Evolutionary conservation across 2,888 invertebrate species (phyloP).

Genomic region (Atherix ibis): DNA sequence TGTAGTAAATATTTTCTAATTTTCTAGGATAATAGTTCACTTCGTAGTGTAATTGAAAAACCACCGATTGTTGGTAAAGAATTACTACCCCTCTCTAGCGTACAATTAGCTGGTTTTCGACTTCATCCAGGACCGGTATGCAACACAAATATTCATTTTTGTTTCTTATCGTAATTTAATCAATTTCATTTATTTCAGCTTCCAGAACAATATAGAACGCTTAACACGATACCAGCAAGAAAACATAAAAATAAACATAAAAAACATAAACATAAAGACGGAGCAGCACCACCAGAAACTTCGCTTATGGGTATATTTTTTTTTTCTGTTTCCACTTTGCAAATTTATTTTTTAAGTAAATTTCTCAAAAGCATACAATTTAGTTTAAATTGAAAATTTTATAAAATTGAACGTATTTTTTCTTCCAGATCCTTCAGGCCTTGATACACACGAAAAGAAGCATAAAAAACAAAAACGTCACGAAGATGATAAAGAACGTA

Average conservation of each 20-base stretch:
- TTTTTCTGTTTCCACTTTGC: neutral
- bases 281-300: slow-evolving; percentile 62
- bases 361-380: too few species aligned
- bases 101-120: slow-evolving; percentile 83
- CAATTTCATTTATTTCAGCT: slow-evolving; percentile 39
- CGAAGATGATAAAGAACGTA: slow-evolving; percentile 84
- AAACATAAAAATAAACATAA: slow-evolving; percentile 93
- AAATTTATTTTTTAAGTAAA: neutral
- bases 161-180: neutral
- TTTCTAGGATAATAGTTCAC: slow-evolving; percentile 57
- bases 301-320: slow-evolving; percentile 44
- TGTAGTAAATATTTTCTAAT: slow-evolving; percentile 8
- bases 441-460: slow-evolving; percentile 84
- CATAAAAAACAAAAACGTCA: slow-evolving; percentile 89
- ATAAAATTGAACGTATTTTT: slow-evolving; percentile 5
- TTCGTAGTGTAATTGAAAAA: slow-evolving; percentile 88
- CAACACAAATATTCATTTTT: slow-evolving; percentile 2
- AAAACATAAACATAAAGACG: slow-evolving; percentile 85
- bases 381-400: neutral
- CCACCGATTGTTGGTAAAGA: slow-evolving; percentile 88
- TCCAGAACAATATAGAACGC: slow-evolving; percentile 88
- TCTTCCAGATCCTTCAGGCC: slow-evolving; percentile 41
- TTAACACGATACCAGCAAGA: slow-evolving; percentile 80
- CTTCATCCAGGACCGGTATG: slow-evolving; percentile 76
- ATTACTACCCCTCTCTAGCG: slow-evolving; percentile 66